phyloP scores from a whole-genome alignment of 2,888 invertebrate species.

The Coecobrya sp. region DNA sequence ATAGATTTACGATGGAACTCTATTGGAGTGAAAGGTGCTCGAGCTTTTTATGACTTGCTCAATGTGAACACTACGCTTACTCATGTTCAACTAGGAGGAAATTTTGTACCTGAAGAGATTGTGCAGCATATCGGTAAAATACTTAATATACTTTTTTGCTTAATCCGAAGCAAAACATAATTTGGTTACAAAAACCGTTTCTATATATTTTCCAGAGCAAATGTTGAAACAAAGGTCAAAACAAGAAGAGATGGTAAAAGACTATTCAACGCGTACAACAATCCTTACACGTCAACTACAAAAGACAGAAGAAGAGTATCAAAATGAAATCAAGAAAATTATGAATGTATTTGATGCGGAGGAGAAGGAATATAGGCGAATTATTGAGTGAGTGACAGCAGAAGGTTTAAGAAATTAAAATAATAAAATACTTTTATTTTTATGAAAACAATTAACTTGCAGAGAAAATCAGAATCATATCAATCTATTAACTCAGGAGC shows the following conservation, averaged over 20 bases:
- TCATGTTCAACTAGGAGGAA: conserved; percentile 87
- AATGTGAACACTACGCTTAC: conserved; percentile 87
- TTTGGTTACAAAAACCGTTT: neutral
- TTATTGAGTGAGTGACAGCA: conserved; percentile 66
- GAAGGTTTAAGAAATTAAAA: no score
- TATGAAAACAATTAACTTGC: neutral
- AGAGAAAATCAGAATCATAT: conserved; percentile 78
- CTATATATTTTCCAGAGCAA: conserved; percentile 74
- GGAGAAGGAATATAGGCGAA: conserved; percentile 80
- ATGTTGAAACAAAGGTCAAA: conserved; percentile 81
- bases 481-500: conserved; percentile 61
- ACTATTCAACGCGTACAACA: conserved; percentile 86
- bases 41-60: conserved; percentile 87
- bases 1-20: conserved; percentile 88
- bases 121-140: conserved; percentile 87
- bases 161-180: neutral
- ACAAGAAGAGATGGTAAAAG: conserved; percentile 84
- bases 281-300: conserved; percentile 85
- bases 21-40: conserved; percentile 88
- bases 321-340: conserved; percentile 84
- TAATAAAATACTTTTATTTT: no score
- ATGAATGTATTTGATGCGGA: conserved; percentile 84
- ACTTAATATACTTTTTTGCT: neutral
- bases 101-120: conserved; percentile 88
- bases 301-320: conserved; percentile 85